A percentile compares a stretch with the other conserved stretches of the same genome.
phyloP scores from a whole-genome alignment of 2,797 vertebrate genomes.

The Sebastes steindachneri region DNA sequence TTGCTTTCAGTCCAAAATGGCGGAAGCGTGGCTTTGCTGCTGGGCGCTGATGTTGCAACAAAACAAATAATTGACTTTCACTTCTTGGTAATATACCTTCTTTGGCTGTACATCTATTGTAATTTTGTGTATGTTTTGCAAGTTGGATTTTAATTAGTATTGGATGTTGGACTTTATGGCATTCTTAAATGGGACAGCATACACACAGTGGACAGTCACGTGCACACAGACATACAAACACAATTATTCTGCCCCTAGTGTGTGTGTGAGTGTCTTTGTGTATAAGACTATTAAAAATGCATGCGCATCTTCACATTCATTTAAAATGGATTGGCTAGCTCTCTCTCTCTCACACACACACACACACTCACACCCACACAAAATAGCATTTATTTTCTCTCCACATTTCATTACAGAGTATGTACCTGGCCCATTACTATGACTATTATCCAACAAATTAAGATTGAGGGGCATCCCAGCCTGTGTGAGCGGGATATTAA shows the following conservation, averaged over 20 bases:
- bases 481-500: conserved; percentile 55
- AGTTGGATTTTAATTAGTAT: not conserved
- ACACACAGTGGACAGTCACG: not conserved
- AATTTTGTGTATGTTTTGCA: not conserved
- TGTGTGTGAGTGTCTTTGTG: not conserved
- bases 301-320: not conserved
- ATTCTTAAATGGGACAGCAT: not conserved
- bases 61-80: not conserved
- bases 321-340: conserved; percentile 14
- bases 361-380: not conserved
- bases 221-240: not conserved
- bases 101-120: not conserved
- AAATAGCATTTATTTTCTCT: conserved; percentile 1
- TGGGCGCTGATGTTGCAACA: not conserved
- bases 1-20: too few species aligned
- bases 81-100: too few species aligned
- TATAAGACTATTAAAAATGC: not conserved
- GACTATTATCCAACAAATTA: conserved; percentile 49
- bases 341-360: not conserved
- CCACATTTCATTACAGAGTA: conserved; percentile 6
- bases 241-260: not conserved
- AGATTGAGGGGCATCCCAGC: conserved; percentile 53
- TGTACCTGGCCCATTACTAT: conserved; percentile 35
- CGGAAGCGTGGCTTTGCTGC: too few species aligned
- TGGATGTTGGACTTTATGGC: not conserved